phyloP scores from a whole-genome alignment of 2,113 vertebrate genomes.

The Muscicapa adusta region DNA sequence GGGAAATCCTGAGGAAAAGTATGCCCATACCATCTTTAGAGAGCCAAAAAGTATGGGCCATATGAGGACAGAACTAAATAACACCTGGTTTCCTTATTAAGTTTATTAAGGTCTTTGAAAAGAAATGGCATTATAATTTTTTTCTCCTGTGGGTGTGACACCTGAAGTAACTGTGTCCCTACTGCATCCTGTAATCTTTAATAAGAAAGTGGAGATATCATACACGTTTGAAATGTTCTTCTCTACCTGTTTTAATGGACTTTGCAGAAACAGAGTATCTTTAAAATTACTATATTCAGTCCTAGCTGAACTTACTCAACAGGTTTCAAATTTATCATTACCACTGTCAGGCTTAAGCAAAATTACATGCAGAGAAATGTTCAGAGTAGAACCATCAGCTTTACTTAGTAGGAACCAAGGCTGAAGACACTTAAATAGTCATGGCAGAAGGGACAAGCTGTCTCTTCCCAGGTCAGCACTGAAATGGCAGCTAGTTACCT shows the following conservation, averaged over 20 bases:
- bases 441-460: neutral
- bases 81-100: neutral
- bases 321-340: neutral
- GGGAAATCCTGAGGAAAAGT: neutral
- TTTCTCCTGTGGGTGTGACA: neutral
- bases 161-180: neutral
- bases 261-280: neutral
- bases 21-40: neutral
- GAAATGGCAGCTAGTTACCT: neutral
- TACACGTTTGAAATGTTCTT: neutral
- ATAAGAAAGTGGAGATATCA: neutral
- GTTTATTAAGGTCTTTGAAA: neutral
- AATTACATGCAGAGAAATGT: neutral
- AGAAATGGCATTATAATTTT: neutral
- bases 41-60: neutral
- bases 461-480: neutral
- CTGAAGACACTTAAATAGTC: neutral
- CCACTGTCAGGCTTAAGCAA: neutral
- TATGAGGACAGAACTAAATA: neutral
- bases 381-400: neutral
- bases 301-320: neutral
- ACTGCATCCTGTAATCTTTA: neutral
- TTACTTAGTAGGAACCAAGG: neutral
- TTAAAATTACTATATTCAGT: neutral
- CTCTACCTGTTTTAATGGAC: neutral